Percentiles rank a stretch among this genome's conserved stretches.
phyloP scores from a whole-genome alignment of 2,797 vertebrate genomes.

The Pseudomugil tenellus region DNA sequence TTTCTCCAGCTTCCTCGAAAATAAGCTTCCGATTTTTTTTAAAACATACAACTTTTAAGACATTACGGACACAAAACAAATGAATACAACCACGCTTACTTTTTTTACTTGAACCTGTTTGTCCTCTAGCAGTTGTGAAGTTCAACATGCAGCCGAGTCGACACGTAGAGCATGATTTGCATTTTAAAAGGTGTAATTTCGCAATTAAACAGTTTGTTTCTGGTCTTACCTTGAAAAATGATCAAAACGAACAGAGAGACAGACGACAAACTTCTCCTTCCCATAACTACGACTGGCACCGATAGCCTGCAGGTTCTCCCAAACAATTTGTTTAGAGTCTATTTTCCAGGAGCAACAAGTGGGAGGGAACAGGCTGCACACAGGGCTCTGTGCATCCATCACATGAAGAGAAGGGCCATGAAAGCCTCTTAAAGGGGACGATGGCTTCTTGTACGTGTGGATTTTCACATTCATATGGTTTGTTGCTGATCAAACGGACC shows the following conservation, averaged over 20 bases:
- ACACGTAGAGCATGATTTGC: too few species aligned
- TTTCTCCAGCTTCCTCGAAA: neutral
- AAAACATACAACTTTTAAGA: neutral
- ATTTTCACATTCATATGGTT: too few species aligned
- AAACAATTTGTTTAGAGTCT: neutral
- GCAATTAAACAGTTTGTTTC: neutral
- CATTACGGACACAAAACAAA: neutral
- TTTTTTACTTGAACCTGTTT: neutral
- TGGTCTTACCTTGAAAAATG: slow-evolving; percentile 48
- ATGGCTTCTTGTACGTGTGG: neutral
- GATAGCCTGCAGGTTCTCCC: slow-evolving; percentile 7
- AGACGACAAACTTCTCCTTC: slow-evolving; percentile 1
- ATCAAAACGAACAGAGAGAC: slow-evolving; percentile 34
- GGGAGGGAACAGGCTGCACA: slow-evolving; percentile 34
- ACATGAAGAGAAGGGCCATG: slow-evolving; percentile 18
- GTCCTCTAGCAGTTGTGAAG: neutral
- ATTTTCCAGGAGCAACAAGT: slow-evolving; percentile 22
- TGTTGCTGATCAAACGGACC: too few species aligned
- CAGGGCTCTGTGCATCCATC: slow-evolving; percentile 27
- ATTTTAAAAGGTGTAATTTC: neutral
- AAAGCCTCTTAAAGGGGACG: slow-evolving; percentile 1
- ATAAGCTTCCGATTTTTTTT: neutral
- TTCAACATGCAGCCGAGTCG: neutral
- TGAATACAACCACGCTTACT: neutral
- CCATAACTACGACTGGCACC: slow-evolving; percentile 36